phyloP scores from a whole-genome alignment of 2,113 vertebrate species.

The Puma concolor region DNA sequence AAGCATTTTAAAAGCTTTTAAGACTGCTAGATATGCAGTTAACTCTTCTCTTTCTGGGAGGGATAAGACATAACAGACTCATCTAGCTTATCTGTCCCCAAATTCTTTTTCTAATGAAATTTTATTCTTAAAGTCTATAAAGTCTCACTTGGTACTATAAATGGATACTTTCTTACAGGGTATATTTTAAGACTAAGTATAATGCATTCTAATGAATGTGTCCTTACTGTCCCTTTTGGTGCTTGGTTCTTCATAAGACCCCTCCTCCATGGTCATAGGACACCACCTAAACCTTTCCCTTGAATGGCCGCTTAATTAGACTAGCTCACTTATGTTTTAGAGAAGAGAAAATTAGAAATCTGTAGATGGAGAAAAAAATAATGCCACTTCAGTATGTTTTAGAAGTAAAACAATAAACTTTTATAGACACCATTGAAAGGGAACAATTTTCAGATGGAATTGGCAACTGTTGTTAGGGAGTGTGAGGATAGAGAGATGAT shows the following conservation, averaged over 20 bases:
- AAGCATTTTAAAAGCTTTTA: slow-evolving; percentile 56
- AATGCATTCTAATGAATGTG: neutral
- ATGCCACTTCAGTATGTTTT: neutral
- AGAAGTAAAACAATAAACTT: neutral
- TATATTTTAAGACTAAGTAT: neutral
- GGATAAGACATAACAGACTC: neutral
- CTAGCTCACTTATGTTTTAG: neutral
- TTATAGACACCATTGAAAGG: neutral
- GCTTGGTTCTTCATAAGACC: neutral
- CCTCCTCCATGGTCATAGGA: neutral
- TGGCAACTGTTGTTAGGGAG: neutral
- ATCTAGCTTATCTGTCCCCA: neutral
- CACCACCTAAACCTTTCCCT: neutral
- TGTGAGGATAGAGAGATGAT: neutral
- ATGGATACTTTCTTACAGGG: neutral
- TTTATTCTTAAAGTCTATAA: neutral
- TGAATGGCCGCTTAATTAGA: neutral
- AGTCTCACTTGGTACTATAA: neutral
- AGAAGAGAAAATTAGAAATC: neutral
- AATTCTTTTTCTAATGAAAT: neutral
- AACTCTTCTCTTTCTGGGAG: neutral
- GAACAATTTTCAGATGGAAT: neutral
- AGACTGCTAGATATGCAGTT: neutral
- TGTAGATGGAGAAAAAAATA: neutral
- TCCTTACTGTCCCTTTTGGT: neutral